Percentiles rank a stretch among this genome's conserved stretches.
Conservation (phyloP, 2,113 vertebrate genomes). For the Pimephales promelas region DNA sequence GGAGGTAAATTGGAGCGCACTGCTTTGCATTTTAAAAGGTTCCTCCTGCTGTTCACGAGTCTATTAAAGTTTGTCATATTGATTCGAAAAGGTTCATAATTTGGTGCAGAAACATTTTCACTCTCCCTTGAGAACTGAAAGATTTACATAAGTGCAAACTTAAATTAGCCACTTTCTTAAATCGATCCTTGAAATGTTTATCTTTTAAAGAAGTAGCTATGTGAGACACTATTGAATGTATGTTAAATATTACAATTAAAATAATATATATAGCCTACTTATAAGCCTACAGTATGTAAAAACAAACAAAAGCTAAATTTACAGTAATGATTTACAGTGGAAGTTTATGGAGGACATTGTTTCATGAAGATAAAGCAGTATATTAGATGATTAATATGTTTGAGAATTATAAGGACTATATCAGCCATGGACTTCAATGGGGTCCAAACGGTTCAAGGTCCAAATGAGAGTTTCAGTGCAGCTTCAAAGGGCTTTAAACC, state of each 20-base stretch:
- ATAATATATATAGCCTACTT: too few species aligned
- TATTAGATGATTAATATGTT: background rate
- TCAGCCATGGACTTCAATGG: too few species aligned
- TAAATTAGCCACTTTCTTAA: background rate
- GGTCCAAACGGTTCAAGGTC: too few species aligned
- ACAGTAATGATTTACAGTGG: too few species aligned
- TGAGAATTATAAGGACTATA: too few species aligned
- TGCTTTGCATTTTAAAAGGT: slow-evolving; percentile 49
- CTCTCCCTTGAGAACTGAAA: background rate
- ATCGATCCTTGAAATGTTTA: background rate
- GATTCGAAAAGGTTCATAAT: slow-evolving; percentile 8
- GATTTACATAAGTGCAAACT: background rate
- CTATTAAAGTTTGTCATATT: slow-evolving; percentile 7
- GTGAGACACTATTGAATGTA: too few species aligned
- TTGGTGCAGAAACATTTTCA: background rate
- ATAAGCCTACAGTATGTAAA: too few species aligned
- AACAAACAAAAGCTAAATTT: too few species aligned
- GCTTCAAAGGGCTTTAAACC: too few species aligned
- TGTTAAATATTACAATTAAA: too few species aligned
- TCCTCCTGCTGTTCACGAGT: slow-evolving; percentile 18
- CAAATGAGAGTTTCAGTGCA: too few species aligned
- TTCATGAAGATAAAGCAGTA: background rate
- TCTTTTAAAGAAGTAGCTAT: background rate
- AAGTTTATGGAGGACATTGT: too few species aligned
- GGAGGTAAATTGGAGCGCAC: slow-evolving; percentile 29